These are phyloP conservation scores for Brachirus orientalis DNA, from an alignment of 2,113 vertebrate genomes.

Conservation along the genomic window DNA sequence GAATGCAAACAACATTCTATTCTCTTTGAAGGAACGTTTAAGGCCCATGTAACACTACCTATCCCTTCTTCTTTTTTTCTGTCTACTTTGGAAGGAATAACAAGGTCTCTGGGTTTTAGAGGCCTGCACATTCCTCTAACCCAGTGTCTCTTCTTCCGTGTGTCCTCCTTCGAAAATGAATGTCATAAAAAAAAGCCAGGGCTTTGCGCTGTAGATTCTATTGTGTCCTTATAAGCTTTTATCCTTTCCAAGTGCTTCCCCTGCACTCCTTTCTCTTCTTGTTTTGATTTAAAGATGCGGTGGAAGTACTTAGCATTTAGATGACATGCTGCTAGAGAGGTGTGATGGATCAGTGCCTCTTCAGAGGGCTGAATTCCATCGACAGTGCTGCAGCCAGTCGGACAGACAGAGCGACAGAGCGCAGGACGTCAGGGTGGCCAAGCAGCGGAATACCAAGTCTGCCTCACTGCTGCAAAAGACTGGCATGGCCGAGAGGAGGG, in stretches of 20 bases:
- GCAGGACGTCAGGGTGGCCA: conserved; percentile 38
- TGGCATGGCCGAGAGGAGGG: conserved; percentile 36
- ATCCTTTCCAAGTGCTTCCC: conserved; percentile 47
- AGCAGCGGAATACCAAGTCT: conserved; percentile 73
- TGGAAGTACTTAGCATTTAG: conserved; percentile 86
- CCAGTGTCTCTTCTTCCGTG: conserved; percentile 32
- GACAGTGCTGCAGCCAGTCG: conserved; percentile 34
- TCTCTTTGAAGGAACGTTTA: conserved; percentile 35
- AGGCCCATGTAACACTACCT: conserved; percentile 31
- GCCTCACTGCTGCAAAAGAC: conserved; percentile 48
- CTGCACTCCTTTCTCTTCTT: conserved; percentile 68
- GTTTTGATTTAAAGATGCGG: conserved; percentile 82
- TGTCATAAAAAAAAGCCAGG: conserved; percentile 74
- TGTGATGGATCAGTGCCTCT: conserved; percentile 78
- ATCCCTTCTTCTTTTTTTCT: conserved; percentile 18
- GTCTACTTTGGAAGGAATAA: conserved; percentile 43
- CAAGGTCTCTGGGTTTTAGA: conserved; percentile 40
- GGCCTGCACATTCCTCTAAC: conserved; percentile 36
- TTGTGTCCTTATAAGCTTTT: conserved; percentile 73
- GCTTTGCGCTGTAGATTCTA: conserved; percentile 63
- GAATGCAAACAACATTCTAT: conserved; percentile 39
- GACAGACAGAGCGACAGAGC: conserved; percentile 63
- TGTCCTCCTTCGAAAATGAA: conserved; percentile 58
- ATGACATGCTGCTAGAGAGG: conserved; percentile 81
- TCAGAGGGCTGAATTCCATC: conserved; percentile 69